These are phyloP conservation scores for Bubo blakistoni DNA, from an alignment of 2,113 vertebrate species.

Conservation along the genomic window DNA sequence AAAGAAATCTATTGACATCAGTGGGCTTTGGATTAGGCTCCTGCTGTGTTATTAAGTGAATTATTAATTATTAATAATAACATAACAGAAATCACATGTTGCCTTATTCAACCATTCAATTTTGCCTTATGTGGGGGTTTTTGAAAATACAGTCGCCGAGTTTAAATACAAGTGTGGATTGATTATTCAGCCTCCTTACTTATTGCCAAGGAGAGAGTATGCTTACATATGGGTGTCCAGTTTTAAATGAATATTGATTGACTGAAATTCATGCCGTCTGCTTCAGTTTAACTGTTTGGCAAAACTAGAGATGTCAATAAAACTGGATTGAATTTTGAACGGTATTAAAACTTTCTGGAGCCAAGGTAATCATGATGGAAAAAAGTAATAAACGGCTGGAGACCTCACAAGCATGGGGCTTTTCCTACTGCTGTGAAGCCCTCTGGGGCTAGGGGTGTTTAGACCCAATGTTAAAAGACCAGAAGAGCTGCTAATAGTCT, in stretches of 20 bases:
- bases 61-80: conserved; percentile 67
- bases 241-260: conserved; percentile 70
- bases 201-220: conserved; percentile 42
- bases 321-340: conserved; percentile 61
- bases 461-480: not conserved
- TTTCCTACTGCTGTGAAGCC: not conserved
- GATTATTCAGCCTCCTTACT: conserved; percentile 23
- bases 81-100: conserved; percentile 61
- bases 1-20: conserved; percentile 47
- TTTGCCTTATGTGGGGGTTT: conserved; percentile 39
- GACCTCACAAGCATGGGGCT: not conserved
- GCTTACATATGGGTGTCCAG: conserved; percentile 52
- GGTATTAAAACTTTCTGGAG: conserved; percentile 72
- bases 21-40: conserved; percentile 41
- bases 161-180: conserved; percentile 57
- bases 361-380: conserved; percentile 64
- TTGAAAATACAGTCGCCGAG: not conserved
- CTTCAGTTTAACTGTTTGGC: conserved; percentile 65
- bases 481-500: not conserved
- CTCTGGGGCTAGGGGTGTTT: conserved; percentile 1
- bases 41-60: conserved; percentile 61
- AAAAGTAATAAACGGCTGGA: conserved; percentile 66
- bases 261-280: conserved; percentile 65
- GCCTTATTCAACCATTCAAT: conserved; percentile 53
- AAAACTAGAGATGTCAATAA: conserved; percentile 70